Percentiles rank a stretch among this genome's conserved stretches.
phyloP scores from a whole-genome alignment of 2,888 invertebrate species.

The Sericinus montela region DNA sequence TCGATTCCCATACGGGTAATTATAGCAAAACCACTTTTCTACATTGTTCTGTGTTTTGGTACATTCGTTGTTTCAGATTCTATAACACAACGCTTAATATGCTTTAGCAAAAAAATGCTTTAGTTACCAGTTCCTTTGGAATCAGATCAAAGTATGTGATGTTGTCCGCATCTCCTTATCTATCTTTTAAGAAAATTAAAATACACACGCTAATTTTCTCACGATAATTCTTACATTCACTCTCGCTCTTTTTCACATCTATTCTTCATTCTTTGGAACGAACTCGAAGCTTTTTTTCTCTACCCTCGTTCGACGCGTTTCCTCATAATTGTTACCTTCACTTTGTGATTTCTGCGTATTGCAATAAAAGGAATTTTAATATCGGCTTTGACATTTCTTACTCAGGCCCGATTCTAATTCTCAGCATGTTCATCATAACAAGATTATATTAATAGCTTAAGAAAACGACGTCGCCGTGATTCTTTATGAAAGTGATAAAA shows the following conservation, averaged over 20 bases:
- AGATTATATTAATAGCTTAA: constrained; percentile 18
- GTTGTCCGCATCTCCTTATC: no score
- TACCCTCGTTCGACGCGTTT: neutral
- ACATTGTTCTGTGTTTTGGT: no score
- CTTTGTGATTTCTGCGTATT: constrained; percentile 10
- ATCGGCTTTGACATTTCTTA: constrained; percentile 19
- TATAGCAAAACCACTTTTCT: no score
- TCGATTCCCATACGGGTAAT: no score
- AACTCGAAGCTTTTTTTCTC: neutral
- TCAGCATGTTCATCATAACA: constrained; percentile 12
- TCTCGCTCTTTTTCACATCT: neutral
- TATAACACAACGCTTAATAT: no score
- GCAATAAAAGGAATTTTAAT: constrained; percentile 18
- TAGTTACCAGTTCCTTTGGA: no score
- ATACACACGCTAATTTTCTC: neutral
- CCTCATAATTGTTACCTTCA: neutral
- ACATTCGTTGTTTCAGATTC: no score
- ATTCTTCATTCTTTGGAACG: neutral
- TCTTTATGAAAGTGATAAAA: constrained; percentile 7
- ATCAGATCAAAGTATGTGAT: no score
- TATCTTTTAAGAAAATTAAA: no score
- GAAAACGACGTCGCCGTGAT: constrained; percentile 4
- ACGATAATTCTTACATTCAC: neutral
- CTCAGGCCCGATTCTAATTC: constrained; percentile 12
- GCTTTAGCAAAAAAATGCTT: no score